Evolutionary conservation across 2,113 vertebrate species (phyloP), one percentile per base, ranked within the genome.

Genomic region (Anser cygnoides): DNA sequence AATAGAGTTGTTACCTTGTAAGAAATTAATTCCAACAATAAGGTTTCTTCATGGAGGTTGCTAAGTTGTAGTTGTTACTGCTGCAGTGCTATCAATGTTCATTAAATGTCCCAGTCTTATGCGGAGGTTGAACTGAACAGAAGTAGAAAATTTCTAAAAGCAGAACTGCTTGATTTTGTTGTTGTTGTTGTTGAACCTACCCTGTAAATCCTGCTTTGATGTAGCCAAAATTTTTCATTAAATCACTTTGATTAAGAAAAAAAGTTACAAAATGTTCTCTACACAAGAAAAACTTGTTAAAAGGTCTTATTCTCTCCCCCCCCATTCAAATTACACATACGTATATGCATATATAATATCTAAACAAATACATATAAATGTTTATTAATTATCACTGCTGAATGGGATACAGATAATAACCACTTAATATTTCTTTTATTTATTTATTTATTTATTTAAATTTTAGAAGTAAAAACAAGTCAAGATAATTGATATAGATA

Each of bases 111-210:
- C 57, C 25, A 59, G 43, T 71, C 19, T 67, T 54, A 71, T 18
- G 31, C 41, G 63, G 10, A 67, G 29, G 72, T 81, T 79, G 62
- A 92, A 87, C 84, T 71, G 92, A 93, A 78, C 70, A 92, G 62
- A 96, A 89, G 37, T 63, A 9, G 4, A 90, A 91, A 87, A 82
- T 21, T 89, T 54, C 20, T 75, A 82, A 84, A 92, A 82, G 43
- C 16, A 79, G 54, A 79, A 73, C 20, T 72, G n/a, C 25, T 58
- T 67, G 39, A 9, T 18, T 61, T 61, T 15, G 37, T 37, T 37
- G 37, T 37, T 7, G 29, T 70, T 54, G 23, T 54, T 71, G 31
- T 52, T 72, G 31, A 84, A 75, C 4, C 1, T 81, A 43, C 4
- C 8, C 6, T 43, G 19, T 25, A 94, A 68, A 75, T 57, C 3